phyloP scores from a whole-genome alignment of 2,888 invertebrate genomes.

The Abrostola tripartita region DNA sequence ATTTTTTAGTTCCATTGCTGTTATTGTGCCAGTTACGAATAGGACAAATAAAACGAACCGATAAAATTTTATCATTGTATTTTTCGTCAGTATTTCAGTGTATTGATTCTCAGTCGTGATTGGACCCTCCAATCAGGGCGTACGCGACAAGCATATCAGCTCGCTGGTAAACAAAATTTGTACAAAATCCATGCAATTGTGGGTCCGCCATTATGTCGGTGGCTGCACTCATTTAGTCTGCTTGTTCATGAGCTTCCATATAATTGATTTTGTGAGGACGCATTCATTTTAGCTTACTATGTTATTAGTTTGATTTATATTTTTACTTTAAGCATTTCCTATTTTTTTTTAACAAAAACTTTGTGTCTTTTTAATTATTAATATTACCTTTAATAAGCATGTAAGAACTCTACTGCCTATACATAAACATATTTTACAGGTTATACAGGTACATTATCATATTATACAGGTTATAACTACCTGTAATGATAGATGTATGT shows the following conservation, averaged over 20 bases:
- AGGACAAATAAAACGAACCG: neutral
- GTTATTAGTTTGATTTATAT: too few species aligned
- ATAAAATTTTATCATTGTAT: neutral
- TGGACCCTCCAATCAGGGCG: slow-evolving; percentile 63
- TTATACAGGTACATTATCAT: too few species aligned
- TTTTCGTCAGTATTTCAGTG: slow-evolving; percentile 21
- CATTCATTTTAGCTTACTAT: neutral
- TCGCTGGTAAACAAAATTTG: slow-evolving; percentile 54
- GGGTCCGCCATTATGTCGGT: slow-evolving; percentile 40
- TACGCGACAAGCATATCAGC: slow-evolving; percentile 62
- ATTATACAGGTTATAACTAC: too few species aligned
- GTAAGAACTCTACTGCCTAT: neutral
- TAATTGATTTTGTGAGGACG: slow-evolving; percentile 18
- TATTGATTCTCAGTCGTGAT: slow-evolving; percentile 62
- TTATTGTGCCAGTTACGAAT: neutral
- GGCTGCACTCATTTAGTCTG: slow-evolving; percentile 37
- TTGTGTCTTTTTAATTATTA: too few species aligned
- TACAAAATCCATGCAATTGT: slow-evolving; percentile 54
- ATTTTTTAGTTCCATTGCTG: slow-evolving; percentile 4
- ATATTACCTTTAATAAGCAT: slow-evolving; percentile 11
- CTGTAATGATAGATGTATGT: too few species aligned
- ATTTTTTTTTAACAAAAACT: too few species aligned
- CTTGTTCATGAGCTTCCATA: slow-evolving; percentile 39
- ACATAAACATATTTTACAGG: too few species aligned
- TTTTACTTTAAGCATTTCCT: too few species aligned